phyloP scores from a whole-genome alignment of 1,140 invertebrate genomes.

The Calliopsis andreniformis region DNA sequence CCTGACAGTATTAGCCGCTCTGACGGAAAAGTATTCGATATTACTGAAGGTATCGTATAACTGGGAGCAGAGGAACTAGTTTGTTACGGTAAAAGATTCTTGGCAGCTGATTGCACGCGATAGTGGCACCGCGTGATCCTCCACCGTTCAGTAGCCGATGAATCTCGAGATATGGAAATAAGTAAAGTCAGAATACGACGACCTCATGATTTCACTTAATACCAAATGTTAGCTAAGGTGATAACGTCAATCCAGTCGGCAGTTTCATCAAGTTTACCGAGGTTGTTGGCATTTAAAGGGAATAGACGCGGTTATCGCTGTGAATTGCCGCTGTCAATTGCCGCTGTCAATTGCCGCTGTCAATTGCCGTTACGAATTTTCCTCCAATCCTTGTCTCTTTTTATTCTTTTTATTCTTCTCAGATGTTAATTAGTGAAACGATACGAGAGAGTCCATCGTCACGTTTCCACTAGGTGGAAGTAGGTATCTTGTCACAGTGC shows the following conservation, averaged over 20 bases:
- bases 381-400: no score
- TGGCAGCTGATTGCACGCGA: constrained; percentile 53
- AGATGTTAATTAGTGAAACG: no score
- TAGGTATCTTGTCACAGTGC: constrained; percentile 51
- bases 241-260: constrained; percentile 32
- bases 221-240: constrained; percentile 36
- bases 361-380: neutral
- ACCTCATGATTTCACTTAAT: constrained; percentile 50
- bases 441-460: no score
- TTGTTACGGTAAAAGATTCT: constrained; percentile 60
- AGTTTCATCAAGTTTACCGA: constrained; percentile 2
- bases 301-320: neutral
- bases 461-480: no score
- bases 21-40: constrained; percentile 45
- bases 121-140: constrained; percentile 26
- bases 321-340: neutral
- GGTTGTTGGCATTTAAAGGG: constrained; percentile 3
- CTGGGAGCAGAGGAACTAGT: constrained; percentile 50
- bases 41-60: constrained; percentile 56
- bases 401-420: no score
- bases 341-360: neutral
- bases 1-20: constrained; percentile 38
- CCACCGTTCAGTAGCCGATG: constrained; percentile 15
- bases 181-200: constrained; percentile 21
- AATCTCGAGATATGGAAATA: constrained; percentile 42